Percentiles rank a stretch among this genome's conserved stretches.
These are phyloP conservation scores for Calcarius lapponicus DNA, from an alignment of 2,797 vertebrate species.

Conservation along the genomic window DNA sequence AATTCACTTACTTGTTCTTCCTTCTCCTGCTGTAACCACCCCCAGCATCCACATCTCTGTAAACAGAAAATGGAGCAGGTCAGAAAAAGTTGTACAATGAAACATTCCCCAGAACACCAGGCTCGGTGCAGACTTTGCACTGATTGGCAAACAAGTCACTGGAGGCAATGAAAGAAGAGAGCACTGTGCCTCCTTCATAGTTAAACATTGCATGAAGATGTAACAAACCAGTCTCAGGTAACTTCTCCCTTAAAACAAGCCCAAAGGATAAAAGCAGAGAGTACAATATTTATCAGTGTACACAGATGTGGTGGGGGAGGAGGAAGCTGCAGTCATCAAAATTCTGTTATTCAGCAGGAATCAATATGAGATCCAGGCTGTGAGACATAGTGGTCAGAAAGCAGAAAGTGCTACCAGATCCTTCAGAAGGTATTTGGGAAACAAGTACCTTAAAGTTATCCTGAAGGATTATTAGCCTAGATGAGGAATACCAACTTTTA, in stretches of 20 bases:
- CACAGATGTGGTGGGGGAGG: background rate
- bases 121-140: background rate
- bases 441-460: background rate
- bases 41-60: background rate
- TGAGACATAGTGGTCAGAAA: background rate
- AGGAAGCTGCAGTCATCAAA: background rate
- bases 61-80: background rate
- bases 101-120: background rate
- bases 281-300: background rate
- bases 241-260: background rate
- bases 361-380: background rate
- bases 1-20: background rate
- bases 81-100: background rate
- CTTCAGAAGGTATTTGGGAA: background rate
- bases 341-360: background rate
- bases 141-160: background rate
- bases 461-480: background rate
- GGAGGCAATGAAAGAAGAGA: background rate
- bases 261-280: background rate
- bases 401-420: background rate
- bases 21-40: background rate
- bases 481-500: background rate
- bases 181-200: accelerated
- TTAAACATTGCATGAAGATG: background rate
- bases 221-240: background rate